Base-by-base conservation (phyloP, 1,140 invertebrate genomes). In the Heliconius nattereri region DNA sequence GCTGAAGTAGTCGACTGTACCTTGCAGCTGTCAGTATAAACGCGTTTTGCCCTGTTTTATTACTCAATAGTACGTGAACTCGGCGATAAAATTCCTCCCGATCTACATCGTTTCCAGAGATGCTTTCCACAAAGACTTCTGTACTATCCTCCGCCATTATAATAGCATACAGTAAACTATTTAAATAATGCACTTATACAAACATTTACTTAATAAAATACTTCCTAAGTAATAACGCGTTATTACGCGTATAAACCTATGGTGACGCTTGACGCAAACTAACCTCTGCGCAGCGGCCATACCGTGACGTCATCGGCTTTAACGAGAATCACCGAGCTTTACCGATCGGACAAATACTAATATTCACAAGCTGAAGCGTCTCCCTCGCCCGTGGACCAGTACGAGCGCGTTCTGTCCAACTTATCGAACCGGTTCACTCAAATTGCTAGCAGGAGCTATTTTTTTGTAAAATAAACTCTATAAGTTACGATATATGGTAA, bases 11-110 rank as follows among this genome's bases (percentile, higher is more conserved):
- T 37, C 76, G 75, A 8, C 52, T 54, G 37, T 89, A 90, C 40
- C 85, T 85, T 6, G 84, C 82, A 7, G 78, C 81, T 8, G 83
- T 80, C 6, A 84, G 37, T 49, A 88, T 66, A 60, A 85, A 84
- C 26, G 84, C 80, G 26, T 89, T 89, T 11, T 70, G 52, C 13
- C 74, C 80, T 35, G 78, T 76, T 66, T 85, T 86, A 40, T 76
- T 83, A 23, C 73, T 35, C 7, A 86, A 71, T 13, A 85, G 70
- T 76, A 86, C 82, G 37, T 83, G 75, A 75, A 90, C 83, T 83
- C 77, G 66, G 40, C 73, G 78, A 70, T 87, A 83, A 82, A 88
- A 91, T 45, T 85, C 82, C n/a, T 85, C 86, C 71, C 82, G 83
- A 71, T 88, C 83, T 2, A 91, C 89, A 71, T 71, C 75, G 26